A percentile compares a stretch with the other conserved stretches of the same genome.
These are phyloP conservation scores for Sebastes glaucus DNA, from an alignment of 2,797 vertebrate species.

Conservation along the genomic window DNA sequence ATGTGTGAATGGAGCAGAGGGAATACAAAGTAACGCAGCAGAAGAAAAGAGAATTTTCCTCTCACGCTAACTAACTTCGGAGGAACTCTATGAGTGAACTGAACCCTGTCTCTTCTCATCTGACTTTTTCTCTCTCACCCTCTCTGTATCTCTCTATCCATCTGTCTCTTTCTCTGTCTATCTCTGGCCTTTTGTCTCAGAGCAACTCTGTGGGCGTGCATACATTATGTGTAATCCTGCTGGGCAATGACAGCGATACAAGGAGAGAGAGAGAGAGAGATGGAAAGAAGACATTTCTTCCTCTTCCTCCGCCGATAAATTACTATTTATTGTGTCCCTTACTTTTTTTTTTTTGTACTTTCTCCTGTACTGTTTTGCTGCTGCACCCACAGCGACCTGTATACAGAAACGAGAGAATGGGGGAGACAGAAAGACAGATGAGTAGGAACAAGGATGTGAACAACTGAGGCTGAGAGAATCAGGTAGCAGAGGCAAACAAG, in stretches of 20 bases:
- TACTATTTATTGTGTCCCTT: slow-evolving; percentile 50
- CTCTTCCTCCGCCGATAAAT: slow-evolving; percentile 40
- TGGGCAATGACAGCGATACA: slow-evolving; percentile 46
- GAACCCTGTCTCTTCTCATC: slow-evolving; percentile 41
- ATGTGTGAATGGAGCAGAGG: background rate
- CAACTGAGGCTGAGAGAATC: slow-evolving; percentile 8
- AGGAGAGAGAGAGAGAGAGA: slow-evolving; percentile 16
- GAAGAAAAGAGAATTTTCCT: background rate
- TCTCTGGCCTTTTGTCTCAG: slow-evolving; percentile 65
- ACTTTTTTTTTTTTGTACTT: slow-evolving; percentile 3
- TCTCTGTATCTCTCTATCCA: slow-evolving; percentile 34
- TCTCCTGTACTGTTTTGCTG: slow-evolving; percentile 31
- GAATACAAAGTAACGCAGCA: background rate
- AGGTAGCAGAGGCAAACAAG: slow-evolving; percentile 1
- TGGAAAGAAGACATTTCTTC: slow-evolving; percentile 39
- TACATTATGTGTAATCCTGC: slow-evolving; percentile 69
- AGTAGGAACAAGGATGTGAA: slow-evolving; percentile 20
- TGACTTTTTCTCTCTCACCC: slow-evolving; percentile 13
- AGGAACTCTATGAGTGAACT: slow-evolving; percentile 31
- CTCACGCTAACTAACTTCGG: slow-evolving; percentile 22
- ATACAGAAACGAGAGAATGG: slow-evolving; percentile 23
- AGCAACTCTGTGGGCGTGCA: slow-evolving; percentile 72
- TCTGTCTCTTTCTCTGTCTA: slow-evolving; percentile 38
- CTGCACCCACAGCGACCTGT: slow-evolving; percentile 46
- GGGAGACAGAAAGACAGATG: slow-evolving; percentile 6